Evolutionary conservation across 2,113 vertebrate genomes (phyloP).

Genomic region (Abramis brama): DNA sequence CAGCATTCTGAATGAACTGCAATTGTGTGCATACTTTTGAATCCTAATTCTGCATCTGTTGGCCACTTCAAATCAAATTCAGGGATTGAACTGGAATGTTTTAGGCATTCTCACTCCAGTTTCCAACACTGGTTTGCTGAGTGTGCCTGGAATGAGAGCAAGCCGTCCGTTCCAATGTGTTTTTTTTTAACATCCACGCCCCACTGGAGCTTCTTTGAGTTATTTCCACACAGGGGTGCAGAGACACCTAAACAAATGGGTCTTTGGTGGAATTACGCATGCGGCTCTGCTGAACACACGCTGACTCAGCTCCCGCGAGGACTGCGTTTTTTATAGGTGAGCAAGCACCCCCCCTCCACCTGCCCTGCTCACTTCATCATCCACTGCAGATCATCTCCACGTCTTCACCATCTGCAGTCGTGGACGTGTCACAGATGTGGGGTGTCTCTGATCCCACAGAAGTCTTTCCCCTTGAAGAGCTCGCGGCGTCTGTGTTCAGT

Average conservation of each 20-base stretch:
- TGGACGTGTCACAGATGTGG: neutral
- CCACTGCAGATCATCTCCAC: constrained; percentile 5
- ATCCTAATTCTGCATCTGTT: neutral
- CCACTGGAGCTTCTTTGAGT: constrained; percentile 13
- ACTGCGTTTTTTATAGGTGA: constrained; percentile 32
- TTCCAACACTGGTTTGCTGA: constrained; percentile 1
- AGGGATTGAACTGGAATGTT: neutral
- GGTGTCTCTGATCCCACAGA: neutral
- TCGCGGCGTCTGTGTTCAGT: constrained; percentile 17
- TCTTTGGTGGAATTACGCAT: constrained; percentile 61
- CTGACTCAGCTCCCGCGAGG: constrained; percentile 69
- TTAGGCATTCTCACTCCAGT: neutral
- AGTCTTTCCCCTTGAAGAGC: neutral
- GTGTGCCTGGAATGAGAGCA: neutral
- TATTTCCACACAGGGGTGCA: constrained; percentile 22
- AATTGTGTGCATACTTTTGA: neutral
- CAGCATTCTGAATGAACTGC: neutral
- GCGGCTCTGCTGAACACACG: constrained; percentile 29
- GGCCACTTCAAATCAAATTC: neutral
- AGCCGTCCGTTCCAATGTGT: neutral
- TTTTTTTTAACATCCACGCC: neutral
- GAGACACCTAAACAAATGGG: constrained; percentile 48
- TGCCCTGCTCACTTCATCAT: constrained; percentile 23
- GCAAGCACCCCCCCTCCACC: constrained; percentile 5
- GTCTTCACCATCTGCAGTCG: constrained; percentile 18